Base-by-base conservation (phyloP, 2,797 vertebrate genomes). In the Craterocephalus amniculus region DNA sequence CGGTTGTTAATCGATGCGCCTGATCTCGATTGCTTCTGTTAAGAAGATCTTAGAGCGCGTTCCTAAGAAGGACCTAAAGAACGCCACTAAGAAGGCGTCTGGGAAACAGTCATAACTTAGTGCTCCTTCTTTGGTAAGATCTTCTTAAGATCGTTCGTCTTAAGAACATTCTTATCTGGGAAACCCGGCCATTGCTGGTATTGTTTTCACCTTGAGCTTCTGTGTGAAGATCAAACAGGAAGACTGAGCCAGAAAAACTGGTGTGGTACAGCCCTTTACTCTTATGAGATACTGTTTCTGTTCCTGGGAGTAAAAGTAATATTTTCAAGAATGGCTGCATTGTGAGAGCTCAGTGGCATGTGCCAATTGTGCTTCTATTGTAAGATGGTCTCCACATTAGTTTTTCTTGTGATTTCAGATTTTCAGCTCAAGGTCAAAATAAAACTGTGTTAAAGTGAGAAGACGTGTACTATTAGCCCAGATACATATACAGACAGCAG, bases 391-490 rank as follows among this genome's bases (percentile, higher is more conserved):
- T 27, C 24, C 22, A 26, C 22, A 51, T 24, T 51, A 26, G 22
- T 51, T 13, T 12, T 51, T 51, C n/a, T 56, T 68, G 31, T 60
- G 26, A 16, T 58, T 70, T 56, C 45, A 31, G n/a, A 65, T 62
- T 43, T 56, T 57, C 27, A 55, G 32, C 70, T 81, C 76, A 85
- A 89, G 87, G 84, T 84, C 78, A 83, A 57, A 63, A 72, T 27
- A 73, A 72, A 72, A 74, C 60, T 48, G 57, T 52, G 60, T 74
- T 24, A 67, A 66, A 74, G n/a, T 62, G 51, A 83, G 72, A 36
- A 24, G 74, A 72, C 70, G 63, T 78, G 67, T 54, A 64, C 70
- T 61, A 55, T 48, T 32, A 81, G 65, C 74, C 74, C 72, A 72
- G 75, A 85, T 79, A 72, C 80, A 78, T n/a, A n/a, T n/a, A 85